phyloP scores from a whole-genome alignment of 2,797 vertebrate species.

The Echeneis naucrates region DNA sequence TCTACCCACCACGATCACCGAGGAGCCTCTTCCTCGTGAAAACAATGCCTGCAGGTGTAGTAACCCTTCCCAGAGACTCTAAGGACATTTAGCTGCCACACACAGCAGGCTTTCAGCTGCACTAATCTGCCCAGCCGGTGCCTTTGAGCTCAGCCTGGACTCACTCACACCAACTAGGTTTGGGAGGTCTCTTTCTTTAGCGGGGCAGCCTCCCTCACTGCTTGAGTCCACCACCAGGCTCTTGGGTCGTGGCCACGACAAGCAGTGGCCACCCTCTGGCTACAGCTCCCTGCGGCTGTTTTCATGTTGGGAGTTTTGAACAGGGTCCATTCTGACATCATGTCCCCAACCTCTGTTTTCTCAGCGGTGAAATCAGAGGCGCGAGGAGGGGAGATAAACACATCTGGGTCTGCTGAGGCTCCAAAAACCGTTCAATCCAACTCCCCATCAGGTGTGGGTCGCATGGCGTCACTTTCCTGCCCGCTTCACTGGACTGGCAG shows the following conservation, averaged over 20 bases:
- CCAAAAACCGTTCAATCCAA: too few species aligned
- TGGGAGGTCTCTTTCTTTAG: constrained; percentile 14
- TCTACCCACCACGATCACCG: background rate
- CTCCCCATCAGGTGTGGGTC: constrained; percentile 14
- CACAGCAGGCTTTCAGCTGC: constrained; percentile 1
- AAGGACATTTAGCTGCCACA: background rate
- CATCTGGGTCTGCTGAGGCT: constrained; percentile 11
- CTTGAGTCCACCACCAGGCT: constrained; percentile 4
- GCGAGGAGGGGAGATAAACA: constrained; percentile 25
- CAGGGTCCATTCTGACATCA: constrained; percentile 25
- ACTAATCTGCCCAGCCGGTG: background rate
- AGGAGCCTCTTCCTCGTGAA: constrained; percentile 1
- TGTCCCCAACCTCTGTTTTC: constrained; percentile 29
- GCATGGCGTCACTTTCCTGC: background rate
- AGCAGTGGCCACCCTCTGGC: constrained; percentile 34
- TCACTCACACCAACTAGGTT: background rate
- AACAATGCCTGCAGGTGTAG: constrained; percentile 10
- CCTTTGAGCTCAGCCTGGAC: background rate
- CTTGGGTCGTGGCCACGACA: constrained; percentile 26
- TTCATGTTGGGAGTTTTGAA: constrained; percentile 38
- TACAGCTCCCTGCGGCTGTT: constrained; percentile 43
- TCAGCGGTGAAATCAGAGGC: constrained; percentile 22
- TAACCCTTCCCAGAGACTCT: background rate
- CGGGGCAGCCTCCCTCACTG: constrained; percentile 2
- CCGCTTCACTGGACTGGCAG: constrained; percentile 19